Conservation (phyloP, 1,140 invertebrate genomes). For the Temnothorax longispinosus region DNA sequence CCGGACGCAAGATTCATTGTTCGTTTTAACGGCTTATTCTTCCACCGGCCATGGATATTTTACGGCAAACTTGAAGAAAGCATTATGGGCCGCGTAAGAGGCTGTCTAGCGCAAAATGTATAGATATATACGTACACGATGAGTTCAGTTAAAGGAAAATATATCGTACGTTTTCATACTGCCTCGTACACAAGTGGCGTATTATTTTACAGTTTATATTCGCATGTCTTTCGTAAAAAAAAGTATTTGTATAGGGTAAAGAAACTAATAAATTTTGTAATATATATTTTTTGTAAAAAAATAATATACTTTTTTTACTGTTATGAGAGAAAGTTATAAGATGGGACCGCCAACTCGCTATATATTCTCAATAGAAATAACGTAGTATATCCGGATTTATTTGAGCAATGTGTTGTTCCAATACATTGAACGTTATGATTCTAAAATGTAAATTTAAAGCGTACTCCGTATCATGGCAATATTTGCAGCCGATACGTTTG, state of each 20-base stretch:
- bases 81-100: conserved; percentile 15
- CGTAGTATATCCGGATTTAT: background rate
- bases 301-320: background rate
- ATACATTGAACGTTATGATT: background rate
- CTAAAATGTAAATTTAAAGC: conserved; percentile 11
- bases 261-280: background rate
- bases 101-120: background rate
- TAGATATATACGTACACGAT: background rate
- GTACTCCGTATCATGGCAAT: background rate
- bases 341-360: background rate
- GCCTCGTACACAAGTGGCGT: background rate
- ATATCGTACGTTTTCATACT: background rate
- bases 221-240: background rate
- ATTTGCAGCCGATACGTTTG: background rate
- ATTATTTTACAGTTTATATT: background rate
- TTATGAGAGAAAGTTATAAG: background rate
- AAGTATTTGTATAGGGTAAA: background rate
- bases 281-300: background rate
- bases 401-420: conserved; percentile 23
- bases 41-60: conserved; percentile 39
- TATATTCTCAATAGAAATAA: background rate
- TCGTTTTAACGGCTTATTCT: conserved; percentile 64
- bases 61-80: conserved; percentile 29
- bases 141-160: conserved; percentile 21
- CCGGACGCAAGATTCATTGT: conserved; percentile 64